A percentile compares a stretch with the other conserved stretches of the same genome.
Evolutionary conservation across 2,888 invertebrate genomes (phyloP).

Genomic region (Dasypolia templi): DNA sequence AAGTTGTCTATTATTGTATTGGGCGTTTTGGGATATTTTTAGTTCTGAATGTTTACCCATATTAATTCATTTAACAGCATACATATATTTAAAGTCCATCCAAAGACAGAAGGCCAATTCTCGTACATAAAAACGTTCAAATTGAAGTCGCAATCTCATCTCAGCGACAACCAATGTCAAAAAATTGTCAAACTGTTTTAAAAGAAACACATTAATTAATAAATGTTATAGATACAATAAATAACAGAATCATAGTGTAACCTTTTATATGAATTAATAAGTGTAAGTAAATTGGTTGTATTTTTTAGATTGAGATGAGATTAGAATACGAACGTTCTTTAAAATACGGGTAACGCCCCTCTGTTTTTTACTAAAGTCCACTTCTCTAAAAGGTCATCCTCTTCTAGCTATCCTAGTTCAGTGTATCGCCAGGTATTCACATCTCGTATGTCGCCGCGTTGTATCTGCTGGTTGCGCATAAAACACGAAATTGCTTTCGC

Average conservation of each 20-base stretch:
- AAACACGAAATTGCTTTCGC: slow-evolving; percentile 87
- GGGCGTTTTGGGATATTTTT: too few species aligned
- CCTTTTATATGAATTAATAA: too few species aligned
- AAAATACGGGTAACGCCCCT: neutral
- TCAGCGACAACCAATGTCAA: neutral
- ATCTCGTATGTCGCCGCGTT: slow-evolving; percentile 61
- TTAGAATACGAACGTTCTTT: too few species aligned
- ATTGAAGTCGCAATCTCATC: neutral
- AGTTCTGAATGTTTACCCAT: too few species aligned
- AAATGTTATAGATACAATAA: too few species aligned
- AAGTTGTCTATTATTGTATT: too few species aligned
- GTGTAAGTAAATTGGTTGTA: neutral
- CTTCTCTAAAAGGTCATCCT: neutral
- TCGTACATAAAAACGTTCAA: too few species aligned
- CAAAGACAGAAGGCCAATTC: neutral
- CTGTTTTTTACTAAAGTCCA: neutral
- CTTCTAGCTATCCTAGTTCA: slow-evolving; percentile 49
- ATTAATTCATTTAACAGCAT: too few species aligned
- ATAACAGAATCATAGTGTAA: too few species aligned
- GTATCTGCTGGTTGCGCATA: slow-evolving; percentile 79
- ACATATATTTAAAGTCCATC: too few species aligned
- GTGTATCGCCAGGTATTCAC: slow-evolving; percentile 57
- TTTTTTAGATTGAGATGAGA: neutral
- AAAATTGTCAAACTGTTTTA: too few species aligned
- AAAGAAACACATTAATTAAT: too few species aligned